Conservation (phyloP, 92 coral and sea anemone genomes). For the Heteractis magnifica region DNA sequence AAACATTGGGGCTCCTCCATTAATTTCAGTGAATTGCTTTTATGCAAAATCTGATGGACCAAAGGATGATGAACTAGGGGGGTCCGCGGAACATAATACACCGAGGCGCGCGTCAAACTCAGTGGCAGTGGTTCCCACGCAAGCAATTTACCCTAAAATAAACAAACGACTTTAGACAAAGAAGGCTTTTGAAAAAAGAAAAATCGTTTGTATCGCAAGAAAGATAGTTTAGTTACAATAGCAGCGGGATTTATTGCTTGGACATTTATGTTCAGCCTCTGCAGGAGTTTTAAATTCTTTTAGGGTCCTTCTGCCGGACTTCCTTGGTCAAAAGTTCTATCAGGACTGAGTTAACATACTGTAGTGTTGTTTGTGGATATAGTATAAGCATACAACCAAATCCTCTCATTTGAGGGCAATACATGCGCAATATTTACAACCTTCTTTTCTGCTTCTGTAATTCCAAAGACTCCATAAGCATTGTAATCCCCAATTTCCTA, state of each 20-base stretch:
- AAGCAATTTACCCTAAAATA: conserved; percentile 67
- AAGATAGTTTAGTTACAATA: conserved; percentile 21
- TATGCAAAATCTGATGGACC: conserved; percentile 73
- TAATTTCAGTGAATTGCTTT: conserved; percentile 84
- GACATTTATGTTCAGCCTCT: not conserved
- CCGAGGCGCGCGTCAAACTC: conserved; percentile 44
- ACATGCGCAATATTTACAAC: conserved; percentile 59
- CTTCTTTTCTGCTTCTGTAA: conserved; percentile 23
- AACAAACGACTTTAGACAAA: conserved; percentile 58
- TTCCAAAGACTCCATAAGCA: conserved; percentile 2
- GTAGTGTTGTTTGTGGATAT: conserved; percentile 57
- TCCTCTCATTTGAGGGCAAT: conserved; percentile 55
- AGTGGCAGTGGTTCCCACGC: conserved; percentile 62
- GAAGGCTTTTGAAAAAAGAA: conserved; percentile 42
- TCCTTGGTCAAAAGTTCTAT: conserved; percentile 47
- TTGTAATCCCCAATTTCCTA: not conserved
- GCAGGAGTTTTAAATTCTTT: not conserved
- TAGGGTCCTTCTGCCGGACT: not conserved
- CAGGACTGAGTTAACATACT: conserved; percentile 68
- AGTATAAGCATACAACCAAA: conserved; percentile 64
- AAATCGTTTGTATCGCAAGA: conserved; percentile 24
- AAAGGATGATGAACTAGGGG: conserved; percentile 52
- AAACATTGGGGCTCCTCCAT: conserved; percentile 55
- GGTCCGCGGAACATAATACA: conserved; percentile 45
- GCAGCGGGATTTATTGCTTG: conserved; percentile 17